phyloP scores from a whole-genome alignment of 2,797 vertebrate species.

The Orestias chungarensis region DNA sequence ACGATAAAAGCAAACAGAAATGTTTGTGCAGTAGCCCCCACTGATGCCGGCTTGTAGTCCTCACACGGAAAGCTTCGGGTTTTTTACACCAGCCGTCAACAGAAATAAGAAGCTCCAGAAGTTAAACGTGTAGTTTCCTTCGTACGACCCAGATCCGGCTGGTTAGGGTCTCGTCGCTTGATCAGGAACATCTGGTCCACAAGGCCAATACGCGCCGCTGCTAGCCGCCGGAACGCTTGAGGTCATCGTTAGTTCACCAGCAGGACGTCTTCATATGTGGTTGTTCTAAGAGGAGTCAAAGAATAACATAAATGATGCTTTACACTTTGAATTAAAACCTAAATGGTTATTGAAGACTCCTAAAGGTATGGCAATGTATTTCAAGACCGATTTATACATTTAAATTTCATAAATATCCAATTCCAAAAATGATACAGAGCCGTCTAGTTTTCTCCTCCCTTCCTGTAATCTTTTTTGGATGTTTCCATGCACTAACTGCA shows the following conservation, averaged over 20 bases:
- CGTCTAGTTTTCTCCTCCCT: too few species aligned
- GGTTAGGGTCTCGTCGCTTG: constrained; percentile 6
- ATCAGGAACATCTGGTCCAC: too few species aligned
- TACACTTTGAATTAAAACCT: background rate
- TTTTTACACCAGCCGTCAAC: background rate
- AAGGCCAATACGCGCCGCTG: constrained; percentile 28
- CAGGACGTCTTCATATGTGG: constrained; percentile 81
- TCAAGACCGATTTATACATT: background rate
- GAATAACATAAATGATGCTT: background rate
- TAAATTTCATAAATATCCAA: background rate
- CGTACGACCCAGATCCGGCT: constrained; percentile 9
- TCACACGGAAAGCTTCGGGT: constrained; percentile 7
- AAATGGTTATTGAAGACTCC: background rate
- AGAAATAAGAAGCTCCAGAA: background rate
- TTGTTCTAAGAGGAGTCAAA: constrained; percentile 74
- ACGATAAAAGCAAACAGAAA: constrained; percentile 26
- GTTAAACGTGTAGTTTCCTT: background rate
- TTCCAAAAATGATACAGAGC: too few species aligned
- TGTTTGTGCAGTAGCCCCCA: constrained; percentile 19
- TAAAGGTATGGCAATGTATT: background rate
- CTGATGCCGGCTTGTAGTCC: constrained; percentile 11
- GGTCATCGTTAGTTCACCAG: constrained; percentile 77
- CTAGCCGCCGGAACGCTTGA: too few species aligned
- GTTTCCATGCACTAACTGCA: too few species aligned
- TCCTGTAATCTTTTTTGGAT: too few species aligned